phyloP scores from a whole-genome alignment of 2,888 invertebrate species.

The Xanthia icteritia region DNA sequence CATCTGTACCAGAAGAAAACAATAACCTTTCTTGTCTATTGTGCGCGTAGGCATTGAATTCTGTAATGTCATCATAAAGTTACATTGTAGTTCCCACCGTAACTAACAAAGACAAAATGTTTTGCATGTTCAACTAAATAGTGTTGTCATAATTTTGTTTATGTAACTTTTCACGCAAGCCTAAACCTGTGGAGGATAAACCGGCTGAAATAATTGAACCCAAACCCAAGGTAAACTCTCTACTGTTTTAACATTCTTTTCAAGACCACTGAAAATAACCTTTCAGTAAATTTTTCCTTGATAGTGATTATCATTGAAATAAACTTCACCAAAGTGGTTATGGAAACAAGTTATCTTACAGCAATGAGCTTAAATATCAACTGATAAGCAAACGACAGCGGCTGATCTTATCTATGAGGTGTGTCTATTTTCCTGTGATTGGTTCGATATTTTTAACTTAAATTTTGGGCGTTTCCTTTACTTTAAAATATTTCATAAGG shows the following conservation, averaged over 20 bases:
- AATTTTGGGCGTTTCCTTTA: slow-evolving; percentile 19
- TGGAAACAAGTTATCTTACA: slow-evolving; percentile 12
- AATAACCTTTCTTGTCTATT: not conserved
- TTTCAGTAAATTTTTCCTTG: not conserved
- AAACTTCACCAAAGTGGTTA: not conserved
- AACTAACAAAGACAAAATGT: not conserved
- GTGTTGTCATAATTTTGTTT: slow-evolving; percentile 17
- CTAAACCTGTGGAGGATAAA: slow-evolving; percentile 62
- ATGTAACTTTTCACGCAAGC: slow-evolving; percentile 72
- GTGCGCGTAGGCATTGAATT: not conserved
- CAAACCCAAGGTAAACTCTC: slow-evolving; percentile 73
- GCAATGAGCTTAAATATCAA: not conserved
- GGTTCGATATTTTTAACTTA: slow-evolving; percentile 6
- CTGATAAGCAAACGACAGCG: slow-evolving; percentile 8
- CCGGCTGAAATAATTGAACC: slow-evolving; percentile 61
- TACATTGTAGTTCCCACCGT: not conserved
- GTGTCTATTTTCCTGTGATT: slow-evolving; percentile 27
- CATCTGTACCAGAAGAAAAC: not conserved
- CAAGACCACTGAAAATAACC: not conserved
- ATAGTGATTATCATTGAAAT: slow-evolving; percentile 9
- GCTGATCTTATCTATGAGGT: slow-evolving; percentile 30
- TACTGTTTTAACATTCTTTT: not conserved
- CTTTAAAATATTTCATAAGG: slow-evolving; percentile 1
- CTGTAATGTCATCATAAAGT: slow-evolving; percentile 4
- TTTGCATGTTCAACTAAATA: not conserved